Conservation (phyloP, 2,797 vertebrate genomes). For the Premnoplex brunnescens region DNA sequence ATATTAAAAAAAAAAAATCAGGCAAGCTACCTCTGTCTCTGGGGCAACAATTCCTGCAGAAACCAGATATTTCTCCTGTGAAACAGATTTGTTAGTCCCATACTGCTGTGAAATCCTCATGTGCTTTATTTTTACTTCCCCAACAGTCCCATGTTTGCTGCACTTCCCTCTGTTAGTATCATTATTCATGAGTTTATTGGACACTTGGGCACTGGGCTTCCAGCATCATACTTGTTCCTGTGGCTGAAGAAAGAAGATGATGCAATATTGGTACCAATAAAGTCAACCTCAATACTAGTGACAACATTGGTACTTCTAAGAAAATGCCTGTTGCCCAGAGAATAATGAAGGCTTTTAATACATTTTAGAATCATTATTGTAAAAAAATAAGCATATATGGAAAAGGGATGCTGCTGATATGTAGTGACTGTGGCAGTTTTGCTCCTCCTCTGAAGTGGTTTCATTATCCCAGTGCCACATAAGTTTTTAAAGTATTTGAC, state of each 20-base stretch:
- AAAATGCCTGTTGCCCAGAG: background rate
- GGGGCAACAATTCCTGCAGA: slow-evolving; percentile 14
- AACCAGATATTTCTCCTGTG: slow-evolving; percentile 34
- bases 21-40: slow-evolving; percentile 3
- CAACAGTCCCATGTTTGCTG: background rate
- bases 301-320: background rate
- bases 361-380: background rate
- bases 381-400: background rate
- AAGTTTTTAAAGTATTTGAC: background rate
- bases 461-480: background rate
- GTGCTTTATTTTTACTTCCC: background rate
- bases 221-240: background rate
- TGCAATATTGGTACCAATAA: background rate
- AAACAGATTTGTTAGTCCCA: slow-evolving; percentile 5
- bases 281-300: background rate
- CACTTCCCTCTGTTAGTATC: background rate
- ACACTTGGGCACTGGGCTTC: background rate
- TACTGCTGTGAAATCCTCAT: background rate
- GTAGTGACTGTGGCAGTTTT: background rate
- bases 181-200: background rate
- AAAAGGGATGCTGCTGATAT: background rate
- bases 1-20: background rate
- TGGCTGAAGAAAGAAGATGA: background rate
- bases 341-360: background rate
- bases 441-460: background rate